Base-by-base conservation (phyloP, 92 coral and sea anemone genomes). In the Blastomussa wellsi region DNA sequence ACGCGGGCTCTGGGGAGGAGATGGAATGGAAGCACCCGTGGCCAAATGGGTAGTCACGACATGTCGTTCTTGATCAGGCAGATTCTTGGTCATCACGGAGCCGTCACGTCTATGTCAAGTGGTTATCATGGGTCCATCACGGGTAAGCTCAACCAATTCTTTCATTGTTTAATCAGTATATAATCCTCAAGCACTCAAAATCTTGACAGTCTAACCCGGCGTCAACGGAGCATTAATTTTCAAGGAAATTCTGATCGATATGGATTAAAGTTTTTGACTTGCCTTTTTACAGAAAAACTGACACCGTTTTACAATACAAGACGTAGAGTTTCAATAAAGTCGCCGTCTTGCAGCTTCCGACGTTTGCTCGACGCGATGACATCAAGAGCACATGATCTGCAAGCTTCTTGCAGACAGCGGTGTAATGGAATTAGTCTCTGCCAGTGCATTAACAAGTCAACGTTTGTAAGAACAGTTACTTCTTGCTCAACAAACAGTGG, bases 291-390 rank as follows among this genome's bases (percentile, higher is more conserved):
- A 49, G 55, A 49, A 19, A 49, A 12, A 55, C 64, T 55, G 26
- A n/a, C 2, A 22, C 22, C n/a, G 22, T 55, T 55, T 55, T 55
- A 1, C 32, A 31, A 32, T 2, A 17, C 41, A 17, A 49, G 78
- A 70, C 78, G 19, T 69, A 66, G 68, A 14, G 4, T 49, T 28
- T 36, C 68, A 26, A 31, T 51, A 7, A 69, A n/a, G 66, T 49
- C 85, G 17, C 20, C 32, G 16, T 51, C 51, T 38, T 49, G 11
- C 49, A 51, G 5, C 55, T 1, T 82, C 36, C 78, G 85, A 70
- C 66, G 14, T 35, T 51, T 51, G 33, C 16, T 37, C 47, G 28
- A n/a, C 51, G 20, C 13, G 6, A 82, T 82, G 85, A 20, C 85
- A 52, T 82, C 85, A 7, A 62, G 68, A 68, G 66, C 76, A 17